Base-by-base conservation (phyloP, 2,113 vertebrate species). In the Saimiri boliviensis region DNA sequence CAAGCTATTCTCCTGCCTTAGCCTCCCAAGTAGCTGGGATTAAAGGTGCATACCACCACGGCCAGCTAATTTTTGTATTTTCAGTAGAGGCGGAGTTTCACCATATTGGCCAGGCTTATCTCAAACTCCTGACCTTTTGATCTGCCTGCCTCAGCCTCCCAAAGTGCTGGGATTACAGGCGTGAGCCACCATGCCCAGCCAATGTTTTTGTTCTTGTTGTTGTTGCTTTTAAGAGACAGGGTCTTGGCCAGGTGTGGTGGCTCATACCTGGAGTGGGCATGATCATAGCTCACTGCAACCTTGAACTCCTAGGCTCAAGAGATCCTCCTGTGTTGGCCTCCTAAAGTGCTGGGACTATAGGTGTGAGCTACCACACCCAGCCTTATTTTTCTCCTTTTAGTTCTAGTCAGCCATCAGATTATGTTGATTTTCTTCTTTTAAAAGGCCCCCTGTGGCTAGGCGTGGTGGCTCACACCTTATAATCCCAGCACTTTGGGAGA, bases 391-490 rank as follows among this genome's bases (percentile, higher is more conserved):
- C 20, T 86, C 8, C 56, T 77, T 79, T 63, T 56, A 66, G 60
- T 86, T 30, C 49, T 86, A 52, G 40, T 63, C 63, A 81, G 27
- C 42, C 42, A 80, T 86, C 27, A 73, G 63, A 86, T n/a, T 86
- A 60, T 23, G 5, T 19, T 91, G 73, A 45, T 54, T 77, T 32
- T 66, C 70, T 56, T 71, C 49, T 32, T 20, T 95, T 79, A 27
- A 84, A 92, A 92, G 63, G 30, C 16, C 58, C 49, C 63, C 35
- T 70, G 19, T 58, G 88, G 60, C 27, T 27, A 63, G 60, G 12
- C 2, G 6, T 63, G 60, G 27, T 63, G 60, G 60, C 60, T 30
- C 60, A 63, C 60, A 63, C 60, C 5, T 63, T 32, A 30, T 32
- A 63, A 63, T 32, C 60, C 60, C 27, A 63, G 60, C 27, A 14